Conservation (phyloP, 2,113 vertebrate species). For the Balaenoptera acutorostrata region DNA sequence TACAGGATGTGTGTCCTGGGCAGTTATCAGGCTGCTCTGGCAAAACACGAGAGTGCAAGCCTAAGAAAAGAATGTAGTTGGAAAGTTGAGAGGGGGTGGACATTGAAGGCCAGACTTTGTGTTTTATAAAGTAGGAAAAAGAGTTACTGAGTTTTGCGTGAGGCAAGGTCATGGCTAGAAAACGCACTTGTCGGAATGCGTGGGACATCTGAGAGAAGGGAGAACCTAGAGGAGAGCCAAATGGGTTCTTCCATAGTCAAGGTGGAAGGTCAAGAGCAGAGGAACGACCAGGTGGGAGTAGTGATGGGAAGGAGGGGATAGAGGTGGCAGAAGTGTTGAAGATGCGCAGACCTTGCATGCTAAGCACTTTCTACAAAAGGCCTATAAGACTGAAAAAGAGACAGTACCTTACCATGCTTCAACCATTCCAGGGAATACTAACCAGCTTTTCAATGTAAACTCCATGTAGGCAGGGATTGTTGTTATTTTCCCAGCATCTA, state of each 20-base stretch:
- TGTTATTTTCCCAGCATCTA: neutral
- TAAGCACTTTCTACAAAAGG: neutral
- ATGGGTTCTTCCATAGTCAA: neutral
- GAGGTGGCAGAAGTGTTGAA: neutral
- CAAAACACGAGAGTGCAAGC: neutral
- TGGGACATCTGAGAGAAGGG: neutral
- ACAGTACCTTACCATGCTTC: neutral
- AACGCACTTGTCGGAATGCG: neutral
- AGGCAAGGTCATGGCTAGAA: neutral
- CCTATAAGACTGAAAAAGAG: neutral
- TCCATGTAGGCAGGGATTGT: neutral
- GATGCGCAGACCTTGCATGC: neutral
- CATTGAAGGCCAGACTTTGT: neutral
- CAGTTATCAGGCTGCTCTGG: neutral
- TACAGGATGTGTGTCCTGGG: neutral
- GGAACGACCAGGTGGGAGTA: neutral
- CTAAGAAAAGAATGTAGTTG: neutral
- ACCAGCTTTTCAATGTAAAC: neutral
- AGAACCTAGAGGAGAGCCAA: neutral
- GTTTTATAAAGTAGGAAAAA: neutral
- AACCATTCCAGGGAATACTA: neutral
- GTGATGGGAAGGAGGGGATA: neutral
- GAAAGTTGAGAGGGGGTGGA: neutral
- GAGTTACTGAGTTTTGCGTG: neutral
- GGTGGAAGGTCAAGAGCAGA: neutral